Evolutionary conservation across 2,113 vertebrate species (phyloP), one percentile per base, ranked within the genome.

Genomic region (Leucoraja erinaceus): DNA sequence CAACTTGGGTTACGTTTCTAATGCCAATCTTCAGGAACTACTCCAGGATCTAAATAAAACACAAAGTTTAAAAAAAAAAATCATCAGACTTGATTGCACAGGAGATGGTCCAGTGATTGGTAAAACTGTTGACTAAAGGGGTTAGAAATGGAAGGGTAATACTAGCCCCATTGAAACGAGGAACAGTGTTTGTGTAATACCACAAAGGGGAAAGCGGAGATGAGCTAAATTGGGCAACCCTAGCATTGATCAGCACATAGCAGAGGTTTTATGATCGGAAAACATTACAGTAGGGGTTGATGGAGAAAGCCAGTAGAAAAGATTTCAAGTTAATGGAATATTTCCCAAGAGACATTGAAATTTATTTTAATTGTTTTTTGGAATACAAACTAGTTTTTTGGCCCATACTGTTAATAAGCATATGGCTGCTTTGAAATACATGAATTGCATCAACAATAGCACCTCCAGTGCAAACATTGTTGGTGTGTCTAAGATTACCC

Each of bases 361-460:
- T 88, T 88, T 88, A n/a, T 61, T 86, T 88, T 63, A 61, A 88
- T 88, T 88, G 28, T 1, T 63, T 63, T 61, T 63, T 31, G 83
- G 59, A 88, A 88, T 33, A 63, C 31, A 63, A 88, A 88, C 63
- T 1, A 88, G 63, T n/a, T 88, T 88, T 63, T 12, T n/a, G 81
- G 22, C 81, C 56, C 54, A 28, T 28, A 59, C 81, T 59, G 56
- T 84, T 84, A 83, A 84, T 84, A 61, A 84, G 56, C 56, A 84
- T 54, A 84, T 31, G n/a, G 28, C 59, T 63, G 83, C 11, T 63
- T 61, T 66, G 61, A 63, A 63, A 88, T 63, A 88, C 59, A 88
- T 66, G 28, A 88, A 88, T 88, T 63, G 28, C 59, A 88, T 33
- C 63, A 16, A 88, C 12, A 72, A 88, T 59, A 88, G 28, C n/a